Evolutionary conservation across 2,797 vertebrate species (phyloP).

Genomic region (Trachops cirrhosus): DNA sequence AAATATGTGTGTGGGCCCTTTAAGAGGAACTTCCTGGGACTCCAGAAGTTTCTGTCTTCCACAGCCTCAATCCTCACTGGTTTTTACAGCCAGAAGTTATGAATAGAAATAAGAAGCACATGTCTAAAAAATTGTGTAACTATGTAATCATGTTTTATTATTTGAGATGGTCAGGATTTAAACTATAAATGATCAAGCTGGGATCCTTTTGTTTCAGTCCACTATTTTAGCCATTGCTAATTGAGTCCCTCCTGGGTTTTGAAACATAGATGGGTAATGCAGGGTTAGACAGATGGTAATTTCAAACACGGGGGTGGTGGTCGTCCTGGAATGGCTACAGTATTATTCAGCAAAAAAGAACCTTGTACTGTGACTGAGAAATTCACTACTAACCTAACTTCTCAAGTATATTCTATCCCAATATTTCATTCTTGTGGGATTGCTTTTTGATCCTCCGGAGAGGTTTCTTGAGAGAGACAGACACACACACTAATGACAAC

Average conservation of each 20-base stretch:
- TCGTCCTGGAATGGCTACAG: neutral
- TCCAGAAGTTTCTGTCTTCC: no score
- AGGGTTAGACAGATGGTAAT: neutral
- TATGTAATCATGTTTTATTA: neutral
- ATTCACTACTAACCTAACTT: neutral
- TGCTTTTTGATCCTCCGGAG: neutral
- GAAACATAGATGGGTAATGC: neutral
- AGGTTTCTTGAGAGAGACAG: neutral
- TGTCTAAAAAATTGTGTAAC: neutral
- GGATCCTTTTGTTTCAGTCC: neutral
- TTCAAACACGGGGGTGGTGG: neutral
- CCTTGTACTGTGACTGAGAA: neutral
- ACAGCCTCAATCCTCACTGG: no score
- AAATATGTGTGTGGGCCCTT: no score
- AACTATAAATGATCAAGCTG: neutral
- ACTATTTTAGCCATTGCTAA: neutral
- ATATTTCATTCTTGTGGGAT: neutral
- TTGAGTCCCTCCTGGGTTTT: neutral
- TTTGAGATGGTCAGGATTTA: neutral
- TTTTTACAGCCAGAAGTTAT: no score
- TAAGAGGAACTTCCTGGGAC: no score
- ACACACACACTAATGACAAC: neutral
- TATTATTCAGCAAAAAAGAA: neutral
- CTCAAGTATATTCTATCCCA: neutral
- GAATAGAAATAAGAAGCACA: constrained; percentile 5